Conservation (phyloP, 2,113 vertebrate genomes). For the Corvus hawaiiensis region DNA sequence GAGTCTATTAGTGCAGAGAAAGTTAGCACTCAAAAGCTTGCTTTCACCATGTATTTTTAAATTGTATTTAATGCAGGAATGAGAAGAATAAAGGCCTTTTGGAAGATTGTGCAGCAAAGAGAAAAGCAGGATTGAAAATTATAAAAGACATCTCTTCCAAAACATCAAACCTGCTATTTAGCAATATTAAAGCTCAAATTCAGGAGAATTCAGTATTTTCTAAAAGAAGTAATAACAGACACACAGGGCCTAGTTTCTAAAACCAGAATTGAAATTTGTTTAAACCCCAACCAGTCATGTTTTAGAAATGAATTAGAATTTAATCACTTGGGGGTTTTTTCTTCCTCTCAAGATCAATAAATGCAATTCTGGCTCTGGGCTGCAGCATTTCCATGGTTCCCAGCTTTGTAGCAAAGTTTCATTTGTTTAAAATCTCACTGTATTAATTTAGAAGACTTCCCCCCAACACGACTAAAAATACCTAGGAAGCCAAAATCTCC, state of each 20-base stretch:
- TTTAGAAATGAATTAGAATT: background rate
- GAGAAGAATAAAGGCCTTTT: constrained; percentile 70
- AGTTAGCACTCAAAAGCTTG: background rate
- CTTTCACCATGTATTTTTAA: constrained; percentile 8
- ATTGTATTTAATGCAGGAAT: constrained; percentile 45
- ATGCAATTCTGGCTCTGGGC: background rate
- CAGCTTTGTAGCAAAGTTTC: background rate
- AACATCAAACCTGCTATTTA: constrained; percentile 77
- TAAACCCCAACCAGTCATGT: background rate
- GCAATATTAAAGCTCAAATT: constrained; percentile 78
- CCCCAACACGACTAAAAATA: background rate
- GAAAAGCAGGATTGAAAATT: constrained; percentile 77
- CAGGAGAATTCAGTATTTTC: constrained; percentile 42
- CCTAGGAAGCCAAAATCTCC: background rate
- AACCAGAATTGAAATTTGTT: background rate
- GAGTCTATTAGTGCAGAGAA: background rate
- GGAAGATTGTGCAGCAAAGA: constrained; percentile 68
- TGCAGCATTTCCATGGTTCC: background rate
- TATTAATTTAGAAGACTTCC: background rate
- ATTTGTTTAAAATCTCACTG: background rate
- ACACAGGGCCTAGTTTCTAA: background rate
- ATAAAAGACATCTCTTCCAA: constrained; percentile 37
- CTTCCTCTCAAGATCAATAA: background rate
- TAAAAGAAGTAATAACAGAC: background rate
- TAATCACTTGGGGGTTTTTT: background rate